Evolutionary conservation across 2,797 vertebrate species (phyloP), one percentile per base, ranked within the genome.

Genomic region (Hydrolagus colliei): DNA sequence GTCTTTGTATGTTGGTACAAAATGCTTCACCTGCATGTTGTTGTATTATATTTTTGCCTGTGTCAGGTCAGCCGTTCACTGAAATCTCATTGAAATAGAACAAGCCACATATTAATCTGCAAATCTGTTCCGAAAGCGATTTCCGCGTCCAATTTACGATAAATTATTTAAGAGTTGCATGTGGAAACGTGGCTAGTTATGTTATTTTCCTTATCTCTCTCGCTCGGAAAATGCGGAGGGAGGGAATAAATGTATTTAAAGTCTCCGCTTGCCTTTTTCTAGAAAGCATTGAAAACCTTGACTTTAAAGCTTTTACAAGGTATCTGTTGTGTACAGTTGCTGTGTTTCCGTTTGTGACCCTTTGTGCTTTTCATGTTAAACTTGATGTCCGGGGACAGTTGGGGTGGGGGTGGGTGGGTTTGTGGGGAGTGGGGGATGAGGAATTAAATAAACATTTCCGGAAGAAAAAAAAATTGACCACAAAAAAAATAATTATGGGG

Each of bases 311-410:
- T 16, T 77, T 77, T 77, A 63, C 78, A 65, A 63, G 65, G 65
- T 32, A 22, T 77, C 67, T 84, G 27, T 71, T 84, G 52, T 84
- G 65, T 84, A 82, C 68, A 84, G 41, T 84, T 67, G 62, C 71
- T 84, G 79, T 84, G 32, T 84, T 84, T 52, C 79, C 41, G 27
- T 77, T 77, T 71, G 79, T 84, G 79, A 52, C 41, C 41, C 41
- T 52, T 52, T 52, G 41, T 52, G 41, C 41, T 52, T 3, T 52
- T 52, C 41, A 6, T 52, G 41, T 52, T 52, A 52, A 52, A 52
- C 41, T 52, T 52, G 41, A 52, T 52, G 41, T 52, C 41, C 27
- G 27, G 27, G 27, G 27, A 27, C 27, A 27, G 27, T 27, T 27
- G 27, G 27, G 27, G 27, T 27, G 27, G 27, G 27, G 27, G 27